Base-by-base conservation (phyloP, 2,113 vertebrate genomes). In the zebrafish (Danio rerio) region DNA sequence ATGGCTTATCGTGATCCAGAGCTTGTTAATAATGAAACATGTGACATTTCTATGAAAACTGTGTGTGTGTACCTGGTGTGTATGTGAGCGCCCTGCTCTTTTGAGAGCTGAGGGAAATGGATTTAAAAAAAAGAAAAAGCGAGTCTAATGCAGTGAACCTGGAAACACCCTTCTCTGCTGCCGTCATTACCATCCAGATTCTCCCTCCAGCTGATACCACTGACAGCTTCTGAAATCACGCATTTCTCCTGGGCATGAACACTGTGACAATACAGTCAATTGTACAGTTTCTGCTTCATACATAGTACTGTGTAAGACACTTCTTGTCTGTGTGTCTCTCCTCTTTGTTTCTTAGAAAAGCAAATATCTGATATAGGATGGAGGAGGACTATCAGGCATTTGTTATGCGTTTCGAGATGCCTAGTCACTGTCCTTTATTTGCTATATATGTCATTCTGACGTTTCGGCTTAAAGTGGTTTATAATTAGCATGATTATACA, bases 41-140 rank as follows among this genome's bases (percentile, higher is more conserved):
- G 62, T 77, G 52, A 50, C 42, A 85, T 85, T 85, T 83, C 53
- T 49, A 11, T 31, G 74, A 45, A 81, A 75, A 63, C 47, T 6
- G 11, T 63, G 6, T 21, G 65, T 21, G 6, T 55, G n/a, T 50
- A 43, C 18, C 8, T 72, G 69, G 31, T 63, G 75, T 80, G 47
- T 53, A 21, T 0, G 40, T 58, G 63, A 40, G 59, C 58, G 47
- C 42, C 47, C 11, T 16, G 42, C 58, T 73, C 81, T 78, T 50
- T 53, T 15, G 82, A 79, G 75, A 83, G 81, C 78, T 65, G 74
- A 74, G 83, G 78, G 82, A 87, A 88, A 89, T 88, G 83, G 86
- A 74, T 73, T 81, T 78, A 84, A 86, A 88, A 80, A 87, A 87
- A 87, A 49, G 56, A 45, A 81, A 72, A 75, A 81, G 84, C 79